Evolutionary conservation across 2,888 invertebrate genomes (phyloP).

Genomic region (Masnerella sp.): DNA sequence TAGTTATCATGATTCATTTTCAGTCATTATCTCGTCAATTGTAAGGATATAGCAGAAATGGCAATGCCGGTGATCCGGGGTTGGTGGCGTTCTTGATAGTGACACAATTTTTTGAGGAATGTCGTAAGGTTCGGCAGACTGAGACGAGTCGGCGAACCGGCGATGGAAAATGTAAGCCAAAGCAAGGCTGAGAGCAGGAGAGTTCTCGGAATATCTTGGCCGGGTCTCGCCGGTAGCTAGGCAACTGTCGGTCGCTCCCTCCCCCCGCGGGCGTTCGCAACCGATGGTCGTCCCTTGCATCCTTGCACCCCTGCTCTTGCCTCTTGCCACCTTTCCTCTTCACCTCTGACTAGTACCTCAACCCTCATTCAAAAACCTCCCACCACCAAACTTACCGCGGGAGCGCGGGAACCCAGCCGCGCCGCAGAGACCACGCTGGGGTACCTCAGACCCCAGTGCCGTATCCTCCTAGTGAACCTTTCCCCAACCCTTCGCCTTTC

Average conservation of each 20-base stretch:
- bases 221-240: conserved; percentile 78
- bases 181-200: conserved; percentile 61
- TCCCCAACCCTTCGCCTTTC: conserved; percentile 37
- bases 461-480: conserved; percentile 52
- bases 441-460: conserved; percentile 73
- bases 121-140: conserved; percentile 34
- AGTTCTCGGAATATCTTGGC: conserved; percentile 77
- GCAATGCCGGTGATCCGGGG: too few relatives aligned
- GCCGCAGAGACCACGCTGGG: conserved; percentile 76
- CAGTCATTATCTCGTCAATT: too few relatives aligned
- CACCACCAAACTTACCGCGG: conserved; percentile 61
- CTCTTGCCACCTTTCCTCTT: conserved; percentile 65
- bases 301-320: conserved; percentile 57
- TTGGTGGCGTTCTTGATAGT: background rate
- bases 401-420: conserved; percentile 64
- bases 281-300: conserved; percentile 54
- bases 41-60: too few relatives aligned
- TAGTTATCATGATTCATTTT: too few relatives aligned
- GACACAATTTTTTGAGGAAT: conserved; percentile 50
- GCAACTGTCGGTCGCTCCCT: conserved; percentile 70
- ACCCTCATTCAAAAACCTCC: conserved; percentile 64
- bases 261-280: conserved; percentile 49
- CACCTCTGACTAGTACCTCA: conserved; percentile 64
- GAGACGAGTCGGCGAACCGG: conserved; percentile 44
- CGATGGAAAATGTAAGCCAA: conserved; percentile 53